Evolutionary conservation across 2,797 vertebrate species (phyloP), one percentile per base, ranked within the genome.

Genomic region (Choloepus didactylus): DNA sequence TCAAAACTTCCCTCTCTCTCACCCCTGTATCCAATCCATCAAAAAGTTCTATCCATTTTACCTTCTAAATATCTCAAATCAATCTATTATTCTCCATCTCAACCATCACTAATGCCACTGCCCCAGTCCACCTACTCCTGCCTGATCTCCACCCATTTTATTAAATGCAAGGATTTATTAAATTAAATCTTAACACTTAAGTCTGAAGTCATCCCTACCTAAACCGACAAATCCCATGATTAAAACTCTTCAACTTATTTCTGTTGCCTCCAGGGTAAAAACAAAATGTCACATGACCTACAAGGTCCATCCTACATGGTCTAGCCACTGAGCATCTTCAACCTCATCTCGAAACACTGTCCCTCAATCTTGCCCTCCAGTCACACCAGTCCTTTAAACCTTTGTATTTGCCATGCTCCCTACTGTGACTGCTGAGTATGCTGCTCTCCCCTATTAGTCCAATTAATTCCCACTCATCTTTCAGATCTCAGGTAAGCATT

Each of bases 231-330:
- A 76, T 46, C 11, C 51, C 49, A 49, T 76, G 4, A 90, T 54
- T 84, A 94, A 94, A 82, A 88, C 31, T 89, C 60, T 59, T 67
- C 56, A 95, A 89, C 3, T 83, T 25, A 82, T 46, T 92, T 91
- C 79, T 77, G 83, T 46, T 69, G 31, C 77, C 62, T 94, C 49
- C 4, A 51, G 31, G 85, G 77, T 83, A 62, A 96, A 95, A 94
- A 77, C 9, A 72, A 90, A 97, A 87, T 3, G 31, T 64, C 59
- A 18, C 6, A 29, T 41, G 18, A 15, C 31, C 27, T 3, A 31
- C 12, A 31, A 93, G 27, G 25, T 15, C n/a, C 8, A 15, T 76
- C 29, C 9, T 35, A 60, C 23, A 66, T 23, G 38, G 75, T 5
- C 25, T 69, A 91, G 54, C 18, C 25, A 41, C 23, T 35, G 25